These are phyloP conservation scores for Caenorhabditis sp. DNA, from an alignment of 2,888 invertebrate genomes.

Conservation along the genomic window DNA sequence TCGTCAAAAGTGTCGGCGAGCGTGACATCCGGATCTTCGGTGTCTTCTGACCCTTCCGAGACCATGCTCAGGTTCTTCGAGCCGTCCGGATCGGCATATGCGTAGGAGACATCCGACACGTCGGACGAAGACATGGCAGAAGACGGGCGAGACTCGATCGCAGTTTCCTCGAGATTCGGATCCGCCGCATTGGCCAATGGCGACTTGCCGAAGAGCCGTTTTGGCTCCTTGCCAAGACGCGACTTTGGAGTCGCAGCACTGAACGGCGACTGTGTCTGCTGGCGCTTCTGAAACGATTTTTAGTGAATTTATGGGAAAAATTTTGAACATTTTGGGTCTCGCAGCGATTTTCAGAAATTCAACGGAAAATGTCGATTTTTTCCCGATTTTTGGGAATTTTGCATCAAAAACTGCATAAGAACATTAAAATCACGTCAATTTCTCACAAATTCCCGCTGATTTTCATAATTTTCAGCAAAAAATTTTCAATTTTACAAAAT, in stretches of 20 bases:
- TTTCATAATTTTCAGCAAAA: no score
- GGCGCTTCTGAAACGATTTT: conserved; percentile 35
- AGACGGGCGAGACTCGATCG: conserved; percentile 19
- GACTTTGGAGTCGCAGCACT: conserved; percentile 49
- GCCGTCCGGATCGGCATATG: background rate
- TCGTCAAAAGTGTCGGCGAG: conserved; percentile 14
- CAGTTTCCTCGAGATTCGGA: conserved; percentile 28
- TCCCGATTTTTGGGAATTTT: no score
- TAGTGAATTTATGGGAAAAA: background rate
- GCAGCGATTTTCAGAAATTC: no score
- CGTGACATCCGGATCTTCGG: conserved; percentile 23
- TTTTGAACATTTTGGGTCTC: no score
- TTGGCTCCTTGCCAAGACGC: conserved; percentile 48
- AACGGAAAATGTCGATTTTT: no score
- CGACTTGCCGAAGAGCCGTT: conserved; percentile 26
- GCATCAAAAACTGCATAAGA: no score
- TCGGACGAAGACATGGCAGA: background rate
- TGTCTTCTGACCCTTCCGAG: background rate
- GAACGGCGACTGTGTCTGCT: conserved; percentile 38
- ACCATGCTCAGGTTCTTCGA: background rate
- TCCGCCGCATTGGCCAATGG: conserved; percentile 20
- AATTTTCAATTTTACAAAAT: no score
- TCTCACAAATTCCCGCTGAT: no score
- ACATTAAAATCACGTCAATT: no score
- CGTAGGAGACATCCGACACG: background rate